Base-by-base conservation (phyloP, 2,888 invertebrate genomes). In the Dyspetes luteomarginatus region DNA sequence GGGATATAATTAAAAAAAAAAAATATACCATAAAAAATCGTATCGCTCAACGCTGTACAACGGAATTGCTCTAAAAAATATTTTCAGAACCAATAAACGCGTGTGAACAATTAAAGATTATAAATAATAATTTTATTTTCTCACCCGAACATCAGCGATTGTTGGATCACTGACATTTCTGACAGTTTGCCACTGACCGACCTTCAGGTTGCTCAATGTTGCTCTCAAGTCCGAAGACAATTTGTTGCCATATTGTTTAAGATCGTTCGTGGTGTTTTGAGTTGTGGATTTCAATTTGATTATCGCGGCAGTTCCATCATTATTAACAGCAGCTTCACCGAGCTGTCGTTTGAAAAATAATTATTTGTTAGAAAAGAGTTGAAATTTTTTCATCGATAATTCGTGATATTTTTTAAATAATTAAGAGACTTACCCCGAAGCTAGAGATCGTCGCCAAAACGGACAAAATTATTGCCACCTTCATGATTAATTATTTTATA, bases 81-180 rank as follows among this genome's bases (percentile, higher is more conserved):
- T 36, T 9, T 36, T 5, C 36, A 2, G 12, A 36, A 5, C 36
- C n/a, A n/a, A n/a, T n/a, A n/a, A n/a, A n/a, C n/a, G n/a, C n/a
- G n/a, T n/a, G n/a, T n/a, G n/a, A n/a, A n/a, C n/a, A n/a, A n/a
- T n/a, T n/a, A n/a, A n/a, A n/a, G n/a, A n/a, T n/a, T n/a, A n/a
- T n/a, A n/a, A n/a, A n/a, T n/a, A n/a, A n/a, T n/a, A n/a, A n/a
- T n/a, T n/a, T 36, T 12, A 9, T 19, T 36, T 43, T 19, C 81
- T 84, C 56, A 85, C 85, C 36, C 68, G 62, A 28, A 82, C 77
- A 4, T 68, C 60, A 9, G 19, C 19, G n/a, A 84, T 4, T 4
- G 82, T 78, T 4, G 79, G 68, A 74, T 84, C 81, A 26, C 71
- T 58, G 43, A 81, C 76, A 1, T 19, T 36, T 30, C 84, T 84